These are phyloP conservation scores for Myripristis murdjan DNA, from an alignment of 2,797 vertebrate genomes.

Conservation along the genomic window DNA sequence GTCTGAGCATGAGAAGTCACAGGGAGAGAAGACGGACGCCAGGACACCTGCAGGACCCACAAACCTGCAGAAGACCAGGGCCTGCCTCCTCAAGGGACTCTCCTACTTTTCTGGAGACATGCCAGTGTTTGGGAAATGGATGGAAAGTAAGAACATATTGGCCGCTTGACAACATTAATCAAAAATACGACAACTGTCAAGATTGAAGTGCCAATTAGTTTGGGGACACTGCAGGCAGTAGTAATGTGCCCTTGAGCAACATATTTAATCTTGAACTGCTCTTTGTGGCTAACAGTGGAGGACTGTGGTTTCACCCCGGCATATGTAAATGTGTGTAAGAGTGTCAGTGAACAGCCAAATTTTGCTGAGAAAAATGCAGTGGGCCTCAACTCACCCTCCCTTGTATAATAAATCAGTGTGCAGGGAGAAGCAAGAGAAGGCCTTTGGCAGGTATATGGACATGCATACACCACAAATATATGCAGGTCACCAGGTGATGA, in stretches of 20 bases:
- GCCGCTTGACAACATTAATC: neutral
- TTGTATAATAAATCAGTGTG: too few relatives aligned
- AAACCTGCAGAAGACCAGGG: conserved; percentile 34
- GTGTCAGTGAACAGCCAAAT: neutral
- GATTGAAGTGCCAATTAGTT: too few relatives aligned
- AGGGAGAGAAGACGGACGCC: conserved; percentile 31
- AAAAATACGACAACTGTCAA: too few relatives aligned
- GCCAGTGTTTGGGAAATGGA: conserved; percentile 89
- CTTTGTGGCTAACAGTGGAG: too few relatives aligned
- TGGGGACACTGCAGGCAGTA: too few relatives aligned
- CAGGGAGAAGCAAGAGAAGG: too few relatives aligned
- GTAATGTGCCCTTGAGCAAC: neutral
- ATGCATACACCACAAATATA: neutral
- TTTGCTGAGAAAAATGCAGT: too few relatives aligned
- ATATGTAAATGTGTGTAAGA: neutral
- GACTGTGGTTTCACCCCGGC: too few relatives aligned
- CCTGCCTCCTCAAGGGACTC: conserved; percentile 78
- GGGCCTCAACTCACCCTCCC: too few relatives aligned
- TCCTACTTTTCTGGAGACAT: conserved; percentile 93
- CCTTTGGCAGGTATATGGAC: too few relatives aligned
- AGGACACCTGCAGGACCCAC: neutral
- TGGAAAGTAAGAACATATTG: conserved; percentile 88
- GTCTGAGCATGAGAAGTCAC: conserved; percentile 23
- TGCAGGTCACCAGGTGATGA: neutral
- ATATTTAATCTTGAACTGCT: neutral